Percentiles rank a stretch among this genome's conserved stretches.
These are phyloP conservation scores for Podargus strigoides DNA, from an alignment of 2,797 vertebrate genomes.

Conservation along the genomic window DNA sequence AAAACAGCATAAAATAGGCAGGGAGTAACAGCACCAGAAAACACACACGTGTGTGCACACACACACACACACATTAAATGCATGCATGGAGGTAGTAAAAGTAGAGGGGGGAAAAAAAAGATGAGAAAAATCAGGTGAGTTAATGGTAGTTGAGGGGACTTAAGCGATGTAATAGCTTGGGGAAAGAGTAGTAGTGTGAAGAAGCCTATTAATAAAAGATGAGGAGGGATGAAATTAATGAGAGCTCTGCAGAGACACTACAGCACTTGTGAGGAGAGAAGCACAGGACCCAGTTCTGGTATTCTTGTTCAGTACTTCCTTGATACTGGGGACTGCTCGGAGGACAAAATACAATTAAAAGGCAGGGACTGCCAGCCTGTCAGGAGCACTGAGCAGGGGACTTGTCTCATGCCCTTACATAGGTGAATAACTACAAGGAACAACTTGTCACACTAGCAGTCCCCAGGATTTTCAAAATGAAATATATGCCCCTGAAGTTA, in stretches of 20 bases:
- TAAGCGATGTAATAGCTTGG: background rate
- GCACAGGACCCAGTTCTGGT: background rate
- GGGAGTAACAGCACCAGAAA: background rate
- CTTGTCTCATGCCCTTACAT: background rate
- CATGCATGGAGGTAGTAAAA: accelerated
- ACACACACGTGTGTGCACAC: too few relatives aligned
- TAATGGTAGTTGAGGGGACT: background rate
- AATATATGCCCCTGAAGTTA: background rate
- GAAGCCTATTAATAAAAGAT: slow-evolving; percentile 9
- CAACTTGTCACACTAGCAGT: background rate
- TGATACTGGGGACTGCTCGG: background rate
- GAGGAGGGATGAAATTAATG: background rate
- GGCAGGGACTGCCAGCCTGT: background rate
- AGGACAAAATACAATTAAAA: background rate
- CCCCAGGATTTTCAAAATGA: background rate
- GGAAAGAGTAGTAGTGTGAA: background rate
- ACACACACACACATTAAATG: background rate
- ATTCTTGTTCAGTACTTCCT: background rate
- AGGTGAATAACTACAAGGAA: background rate
- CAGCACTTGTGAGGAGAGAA: background rate
- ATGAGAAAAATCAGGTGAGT: background rate
- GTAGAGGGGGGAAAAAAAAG: background rate
- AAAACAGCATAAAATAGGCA: background rate
- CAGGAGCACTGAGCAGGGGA: background rate
- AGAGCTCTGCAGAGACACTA: background rate